Evolutionary conservation across 2,113 vertebrate species (phyloP), one percentile per base, ranked within the genome.

Genomic region (Anoura caudifer): DNA sequence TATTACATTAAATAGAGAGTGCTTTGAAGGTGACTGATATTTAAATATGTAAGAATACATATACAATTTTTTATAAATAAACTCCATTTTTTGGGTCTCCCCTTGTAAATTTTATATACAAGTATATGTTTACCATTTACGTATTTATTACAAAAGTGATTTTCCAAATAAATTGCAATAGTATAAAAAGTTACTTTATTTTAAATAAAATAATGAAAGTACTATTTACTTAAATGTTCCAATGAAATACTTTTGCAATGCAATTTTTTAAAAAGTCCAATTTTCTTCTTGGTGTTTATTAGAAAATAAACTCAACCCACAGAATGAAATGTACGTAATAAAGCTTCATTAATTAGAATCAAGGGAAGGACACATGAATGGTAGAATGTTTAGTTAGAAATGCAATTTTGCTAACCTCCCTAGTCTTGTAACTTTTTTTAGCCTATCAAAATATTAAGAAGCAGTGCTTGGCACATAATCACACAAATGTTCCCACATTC

Each of bases 121-220:
- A 69, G 14, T 85, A 59, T 87, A 5, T 65, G 85, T 77, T 76
- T 45, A 76, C 63, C 43, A 82, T 77, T 83, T 61, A 82, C 14
- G 56, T 91, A 70, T 95, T 87, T 91, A 91, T 84, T 95, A 84
- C 20, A 95, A 92, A 85, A 95, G 17, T 77, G 50, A 84, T 79
- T 95, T 84, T 94, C 41, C 83, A 88, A 87, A 73, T 84, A 80
- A 15, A 87, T 20, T 77, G 14, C 28, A 94, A 93, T 69, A 84
- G 26, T 72, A 94, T 9, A 94, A 92, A 75, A 93, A 84, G n/a
- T 91, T 28, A 91, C 63, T 93, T 80, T 90, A 90, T 73, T 28
- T 69, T 75, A 91, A 81, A 65, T 87, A 87, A 94, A 94, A 43
- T 56, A 22, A 65, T 91, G 33, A 59, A 79, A 61, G 13, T 89